Percentiles rank a stretch among this genome's conserved stretches.
Conservation (phyloP, 2,113 vertebrate species). For the Brienomyrus longianalis region DNA sequence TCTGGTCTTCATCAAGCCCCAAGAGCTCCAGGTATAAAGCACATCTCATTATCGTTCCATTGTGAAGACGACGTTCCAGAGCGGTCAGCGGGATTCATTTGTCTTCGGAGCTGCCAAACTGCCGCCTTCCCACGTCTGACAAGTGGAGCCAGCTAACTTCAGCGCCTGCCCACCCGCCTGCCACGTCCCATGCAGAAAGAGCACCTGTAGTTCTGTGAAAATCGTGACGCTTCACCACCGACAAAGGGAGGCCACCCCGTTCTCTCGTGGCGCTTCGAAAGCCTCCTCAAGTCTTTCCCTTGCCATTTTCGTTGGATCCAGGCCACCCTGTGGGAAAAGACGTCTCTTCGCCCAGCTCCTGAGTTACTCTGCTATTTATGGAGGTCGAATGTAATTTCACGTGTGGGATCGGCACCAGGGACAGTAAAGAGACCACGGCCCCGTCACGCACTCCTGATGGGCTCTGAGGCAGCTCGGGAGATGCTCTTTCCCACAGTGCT, state of each 20-base stretch:
- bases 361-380: not conserved
- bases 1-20: not conserved
- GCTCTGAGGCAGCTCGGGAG: not conserved
- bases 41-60: not conserved
- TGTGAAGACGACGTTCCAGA: not conserved
- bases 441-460: not conserved
- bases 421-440: not conserved
- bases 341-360: not conserved
- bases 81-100: not conserved
- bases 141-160: not conserved
- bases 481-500: constrained; percentile 22
- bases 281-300: not conserved
- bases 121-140: constrained; percentile 1
- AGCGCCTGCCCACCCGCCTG: too few relatives aligned
- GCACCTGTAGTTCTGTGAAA: not conserved
- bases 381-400: constrained; percentile 6
- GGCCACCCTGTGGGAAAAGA: constrained; percentile 5
- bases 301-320: not conserved
- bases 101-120: constrained; percentile 8
- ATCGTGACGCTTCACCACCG: not conserved
- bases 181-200: not conserved
- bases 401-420: not conserved
- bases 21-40: not conserved
- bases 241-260: not conserved
- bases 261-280: not conserved